Evolutionary conservation across 2,888 invertebrate species (phyloP), one percentile per base, ranked within the genome.

Genomic region (Ecdyonurus torrentis): DNA sequence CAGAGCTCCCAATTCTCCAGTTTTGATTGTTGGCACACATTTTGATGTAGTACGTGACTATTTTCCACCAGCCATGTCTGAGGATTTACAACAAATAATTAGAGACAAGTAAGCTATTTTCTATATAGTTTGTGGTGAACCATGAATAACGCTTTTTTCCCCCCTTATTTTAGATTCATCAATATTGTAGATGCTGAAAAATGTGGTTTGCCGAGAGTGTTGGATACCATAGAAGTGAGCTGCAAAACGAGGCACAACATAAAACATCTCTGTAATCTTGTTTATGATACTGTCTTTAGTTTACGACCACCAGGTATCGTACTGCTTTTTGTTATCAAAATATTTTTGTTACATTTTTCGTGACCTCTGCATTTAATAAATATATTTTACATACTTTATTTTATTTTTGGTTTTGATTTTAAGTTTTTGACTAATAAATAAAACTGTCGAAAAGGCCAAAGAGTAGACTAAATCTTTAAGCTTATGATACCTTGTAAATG

Each of bases 101-200:
- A 79, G 91, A 0, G 88, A 91, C 65, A 81, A 84, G 70, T 71
- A 61, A 65, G 65, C 53, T 59, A 20, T 58, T 58, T 58, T 58
- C 20, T 22, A 15, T 58, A 25, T n/a, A 20, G 61, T 23, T 2
- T 1, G 1, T 1, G 5, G 5, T 59, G 24, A 25, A 25, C 37
- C 24, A 53, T 53, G 19, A 55, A n/a, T 15, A 10, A 1, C 59
- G 20, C 52, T 24, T 62, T 50, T 59, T 50, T 61, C n/a, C 23
- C 58, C 59, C 20, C 25, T 65, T 37, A 58, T 62, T 66, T 68
- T 61, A 72, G 78, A 66, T 94, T 96, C 70, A 93, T 96, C 72
- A 91, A 90, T 63, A 87, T 95, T 10, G 87, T 93, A 0, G 98
- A 99, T 74, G 93, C 95, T 0, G 96, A 97, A 73, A 98, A 97